Base-by-base conservation (phyloP, 2,797 vertebrate species). In the Echiichthys vipera region DNA sequence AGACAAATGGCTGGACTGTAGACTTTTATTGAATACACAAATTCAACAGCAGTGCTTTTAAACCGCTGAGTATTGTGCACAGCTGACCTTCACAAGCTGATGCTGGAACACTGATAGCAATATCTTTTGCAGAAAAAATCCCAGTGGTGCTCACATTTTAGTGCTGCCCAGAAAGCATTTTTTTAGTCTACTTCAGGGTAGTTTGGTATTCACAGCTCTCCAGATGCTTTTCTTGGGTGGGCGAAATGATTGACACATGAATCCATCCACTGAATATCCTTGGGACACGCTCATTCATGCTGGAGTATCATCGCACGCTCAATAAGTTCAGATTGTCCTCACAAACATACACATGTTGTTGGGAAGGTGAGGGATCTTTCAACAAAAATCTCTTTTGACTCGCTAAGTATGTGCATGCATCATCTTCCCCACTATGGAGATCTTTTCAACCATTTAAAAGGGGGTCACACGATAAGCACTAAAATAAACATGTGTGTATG, bases 401-500 rank as follows among this genome's bases (percentile, higher is more conserved):
- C 10, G 12, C 25, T 55, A 58, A 55, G 25, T 72, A 17, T 20
- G 51, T 45, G 27, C 25, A 1, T 5, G 42, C 37, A 58, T 68
- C 62, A 14, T 64, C n/a, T 30, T 54, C 40, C 27, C 34, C 8
- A 8, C 27, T 39, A 13, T 47, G 32, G 40, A 36, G 22, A 58
- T 65, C 36, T 37, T 67, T 53, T 63, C 17, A 25, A 18, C 34
- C 37, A 39, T 56, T 77, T 65, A 34, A 56, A 63, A 43, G 18
- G 47, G 36, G 25, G 74, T 72, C 49, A 27, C 49, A 55, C 45
- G 63, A 75, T 30, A 66, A 73, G 59, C 9, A 15, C 4, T 0
- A 74, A 89, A 85, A 86, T 78, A 86, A 88, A 84, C 39, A 65
- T 56, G 22, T 25, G 63, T 47, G 12, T 36, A 36, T 56, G 25